A percentile compares a stretch with the other conserved stretches of the same genome.
Evolutionary conservation across 2,113 vertebrate species (phyloP).

Genomic region (Eulemur macaco): DNA sequence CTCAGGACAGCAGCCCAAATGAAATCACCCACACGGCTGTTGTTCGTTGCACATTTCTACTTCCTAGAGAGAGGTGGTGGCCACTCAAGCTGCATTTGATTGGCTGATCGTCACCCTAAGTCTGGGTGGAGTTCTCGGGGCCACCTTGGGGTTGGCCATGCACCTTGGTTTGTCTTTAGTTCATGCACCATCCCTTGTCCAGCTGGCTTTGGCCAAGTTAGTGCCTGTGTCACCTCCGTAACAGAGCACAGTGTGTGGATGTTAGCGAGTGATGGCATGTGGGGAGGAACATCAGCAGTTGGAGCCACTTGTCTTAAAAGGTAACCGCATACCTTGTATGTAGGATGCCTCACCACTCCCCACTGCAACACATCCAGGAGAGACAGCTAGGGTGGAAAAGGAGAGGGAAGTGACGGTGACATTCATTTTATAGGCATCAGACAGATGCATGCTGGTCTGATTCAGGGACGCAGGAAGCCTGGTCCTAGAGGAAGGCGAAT

Average conservation of each 20-base stretch:
- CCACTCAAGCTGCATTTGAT: background rate
- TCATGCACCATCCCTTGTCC: accelerated
- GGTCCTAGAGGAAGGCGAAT: background rate
- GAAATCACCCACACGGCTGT: background rate
- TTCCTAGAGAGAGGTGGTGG: background rate
- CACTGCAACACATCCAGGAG: background rate
- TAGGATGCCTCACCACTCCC: background rate
- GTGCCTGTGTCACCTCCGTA: background rate
- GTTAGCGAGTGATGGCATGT: background rate
- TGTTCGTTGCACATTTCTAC: background rate
- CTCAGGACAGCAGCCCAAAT: background rate
- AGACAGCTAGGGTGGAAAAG: background rate
- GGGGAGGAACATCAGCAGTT: background rate
- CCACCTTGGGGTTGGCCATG: background rate
- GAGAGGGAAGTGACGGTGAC: background rate
- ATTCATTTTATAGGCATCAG: background rate
- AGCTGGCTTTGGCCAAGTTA: background rate
- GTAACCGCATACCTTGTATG: accelerated
- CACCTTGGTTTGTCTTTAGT: background rate
- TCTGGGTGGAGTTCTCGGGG: background rate
- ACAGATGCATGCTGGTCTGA: background rate
- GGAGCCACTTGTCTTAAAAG: background rate
- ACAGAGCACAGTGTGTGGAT: background rate
- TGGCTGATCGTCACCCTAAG: background rate
- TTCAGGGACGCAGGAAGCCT: background rate